These are phyloP conservation scores for Urophycis tenuis DNA, from an alignment of 2,797 vertebrate species.

Conservation along the genomic window DNA sequence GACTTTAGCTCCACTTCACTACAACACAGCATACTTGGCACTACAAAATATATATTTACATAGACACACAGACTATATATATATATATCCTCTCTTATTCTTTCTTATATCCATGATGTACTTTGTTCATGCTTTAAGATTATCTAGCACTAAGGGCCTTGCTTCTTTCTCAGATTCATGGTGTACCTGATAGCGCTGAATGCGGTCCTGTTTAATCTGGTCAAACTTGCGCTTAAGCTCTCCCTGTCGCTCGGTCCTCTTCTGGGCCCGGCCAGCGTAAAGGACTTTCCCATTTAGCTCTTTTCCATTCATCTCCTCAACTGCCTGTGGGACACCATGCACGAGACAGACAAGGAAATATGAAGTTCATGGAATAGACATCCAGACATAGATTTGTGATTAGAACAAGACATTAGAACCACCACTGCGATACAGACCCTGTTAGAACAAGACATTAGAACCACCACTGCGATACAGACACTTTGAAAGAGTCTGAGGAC, in stretches of 20 bases:
- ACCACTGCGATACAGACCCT: neutral
- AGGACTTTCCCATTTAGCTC: slow-evolving; percentile 81
- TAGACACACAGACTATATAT: too few species aligned
- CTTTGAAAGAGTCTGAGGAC: neutral
- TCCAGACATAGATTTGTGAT: neutral
- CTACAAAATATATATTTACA: neutral
- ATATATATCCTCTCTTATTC: too few species aligned
- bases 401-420: neutral
- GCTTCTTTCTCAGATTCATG: neutral
- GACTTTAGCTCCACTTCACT: neutral
- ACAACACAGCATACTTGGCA: neutral
- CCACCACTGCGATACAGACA: neutral
- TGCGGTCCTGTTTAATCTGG: slow-evolving; percentile 89
- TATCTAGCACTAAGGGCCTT: neutral
- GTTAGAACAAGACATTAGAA: neutral
- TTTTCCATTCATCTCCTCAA: slow-evolving; percentile 90
- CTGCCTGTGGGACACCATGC: slow-evolving; percentile 70
- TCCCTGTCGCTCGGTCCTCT: slow-evolving; percentile 86
- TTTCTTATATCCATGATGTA: neutral
- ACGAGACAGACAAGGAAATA: neutral
- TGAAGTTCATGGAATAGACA: neutral
- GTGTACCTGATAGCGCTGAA: slow-evolving; percentile 87
- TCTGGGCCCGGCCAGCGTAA: slow-evolving; percentile 92
- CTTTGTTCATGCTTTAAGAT: too few species aligned
- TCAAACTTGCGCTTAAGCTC: slow-evolving; percentile 93